Evolutionary conservation across 2,797 vertebrate species (phyloP), one percentile per base, ranked within the genome.

Genomic region (Borostomias antarcticus): DNA sequence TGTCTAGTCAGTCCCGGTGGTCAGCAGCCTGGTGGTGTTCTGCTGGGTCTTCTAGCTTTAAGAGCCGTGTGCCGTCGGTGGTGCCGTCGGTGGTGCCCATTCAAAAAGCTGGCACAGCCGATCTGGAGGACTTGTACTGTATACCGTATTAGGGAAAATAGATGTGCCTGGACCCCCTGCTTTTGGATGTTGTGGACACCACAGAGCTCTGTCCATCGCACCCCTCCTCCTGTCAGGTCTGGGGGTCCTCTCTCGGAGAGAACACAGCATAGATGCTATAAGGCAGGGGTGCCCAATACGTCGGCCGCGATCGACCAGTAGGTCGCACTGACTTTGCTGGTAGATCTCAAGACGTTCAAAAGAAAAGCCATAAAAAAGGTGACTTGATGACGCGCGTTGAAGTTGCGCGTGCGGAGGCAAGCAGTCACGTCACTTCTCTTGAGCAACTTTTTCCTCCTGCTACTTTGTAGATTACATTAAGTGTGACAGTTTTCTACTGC

Each of bases 1-100:
- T 66, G 43, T 62, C 15, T 50, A 45, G 62, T 63, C 53, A 52
- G 58, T 62, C 73, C 72, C 81, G 82, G 84, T 83, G 64, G 0
- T 3, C 80, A n/a, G n/a, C n/a, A 84, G 86, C 73, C 85, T 88
- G 86, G 70, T 70, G n/a, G n/a, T n/a, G n/a, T n/a, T n/a, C 25
- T 35, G 58, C 23, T 59, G 53, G 29, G 30, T 64, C 68, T 26
- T 7, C 5, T 23, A 33, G 43, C 30, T 72, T 56, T 50, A 70
- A 68, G 77, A 81, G 78, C 25, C 74, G 40, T 43, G 13, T 17
- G 37, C 6, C 11, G 3, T 2, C 15, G 35, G 9, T 6, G 35
- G 11, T 10, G 11, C 2, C 15, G 1, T 40, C 10, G 10, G 37
- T 40, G 28, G 40, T 62, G n/a, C 59, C 62, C 11, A 35, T 48